Percentiles rank a stretch among this genome's conserved stretches.
phyloP scores from a whole-genome alignment of 2,888 invertebrate genomes.

The Automeris io region DNA sequence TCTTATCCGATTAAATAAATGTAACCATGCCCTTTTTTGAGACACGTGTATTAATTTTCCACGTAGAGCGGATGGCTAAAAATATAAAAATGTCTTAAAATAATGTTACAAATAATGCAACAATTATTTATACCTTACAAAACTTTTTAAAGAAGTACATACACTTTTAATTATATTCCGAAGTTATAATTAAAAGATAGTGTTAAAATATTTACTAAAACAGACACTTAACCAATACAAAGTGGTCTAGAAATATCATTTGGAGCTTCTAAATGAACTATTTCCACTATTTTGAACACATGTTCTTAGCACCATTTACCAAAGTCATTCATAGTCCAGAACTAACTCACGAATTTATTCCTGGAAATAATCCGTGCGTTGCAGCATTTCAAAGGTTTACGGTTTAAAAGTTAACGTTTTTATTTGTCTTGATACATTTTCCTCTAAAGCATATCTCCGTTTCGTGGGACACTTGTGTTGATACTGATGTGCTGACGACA shows the following conservation, averaged over 20 bases:
- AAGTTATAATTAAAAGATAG: too few species aligned
- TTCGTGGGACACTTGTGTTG: slow-evolving; percentile 89
- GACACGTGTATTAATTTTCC: too few species aligned
- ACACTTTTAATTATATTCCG: background rate
- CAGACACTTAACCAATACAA: too few species aligned
- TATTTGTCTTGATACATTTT: slow-evolving; percentile 84
- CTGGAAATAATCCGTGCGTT: too few species aligned
- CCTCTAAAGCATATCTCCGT: slow-evolving; percentile 93
- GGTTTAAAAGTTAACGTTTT: slow-evolving; percentile 51
- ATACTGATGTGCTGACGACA: slow-evolving; percentile 84
- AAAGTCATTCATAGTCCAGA: too few species aligned
- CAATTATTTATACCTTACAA: background rate
- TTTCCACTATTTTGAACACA: background rate
- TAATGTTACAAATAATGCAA: background rate
- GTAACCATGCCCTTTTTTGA: too few species aligned
- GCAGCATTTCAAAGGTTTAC: too few species aligned
- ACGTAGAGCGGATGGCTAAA: slow-evolving; percentile 1
- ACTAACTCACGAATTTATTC: too few species aligned
- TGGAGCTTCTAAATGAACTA: background rate
- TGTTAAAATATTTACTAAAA: too few species aligned
- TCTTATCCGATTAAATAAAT: slow-evolving; percentile 22
- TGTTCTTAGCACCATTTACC: background rate
- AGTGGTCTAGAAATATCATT: too few species aligned
- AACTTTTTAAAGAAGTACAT: background rate
- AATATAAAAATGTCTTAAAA: background rate